Conservation (phyloP, 2,797 vertebrate genomes). For the Paramormyrops hopkinsi region DNA sequence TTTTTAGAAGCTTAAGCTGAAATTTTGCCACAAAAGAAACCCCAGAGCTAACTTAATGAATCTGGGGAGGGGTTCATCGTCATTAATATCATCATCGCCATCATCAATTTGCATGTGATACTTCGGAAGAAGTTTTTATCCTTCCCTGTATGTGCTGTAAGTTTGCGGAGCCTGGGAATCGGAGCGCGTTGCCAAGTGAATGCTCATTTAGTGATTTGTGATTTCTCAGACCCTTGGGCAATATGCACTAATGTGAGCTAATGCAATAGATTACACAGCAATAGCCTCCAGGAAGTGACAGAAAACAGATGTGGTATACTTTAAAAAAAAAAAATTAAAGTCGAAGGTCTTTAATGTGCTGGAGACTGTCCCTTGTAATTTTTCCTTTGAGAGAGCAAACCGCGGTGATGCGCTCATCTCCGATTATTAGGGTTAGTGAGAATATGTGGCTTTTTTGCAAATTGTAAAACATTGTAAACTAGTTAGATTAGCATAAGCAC, state of each 20-base stretch:
- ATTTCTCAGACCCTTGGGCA: slow-evolving; percentile 74
- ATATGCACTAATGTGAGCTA: slow-evolving; percentile 80
- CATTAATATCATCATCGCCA: neutral
- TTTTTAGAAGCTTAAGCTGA: neutral
- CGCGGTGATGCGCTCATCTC: slow-evolving; percentile 36
- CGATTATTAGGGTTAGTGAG: neutral
- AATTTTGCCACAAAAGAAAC: neutral
- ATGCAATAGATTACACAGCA: slow-evolving; percentile 78
- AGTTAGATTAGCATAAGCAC: neutral
- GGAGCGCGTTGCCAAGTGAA: slow-evolving; percentile 54
- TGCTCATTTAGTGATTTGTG: slow-evolving; percentile 65
- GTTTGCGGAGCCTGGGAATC: slow-evolving; percentile 47
- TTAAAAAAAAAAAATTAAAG: slow-evolving; percentile 43
- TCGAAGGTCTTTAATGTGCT: slow-evolving; percentile 56
- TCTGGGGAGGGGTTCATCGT: neutral
- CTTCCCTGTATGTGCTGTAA: slow-evolving; percentile 22
- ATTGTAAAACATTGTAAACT: neutral
- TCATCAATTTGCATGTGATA: neutral
- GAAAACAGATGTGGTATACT: slow-evolving; percentile 66
- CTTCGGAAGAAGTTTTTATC: neutral
- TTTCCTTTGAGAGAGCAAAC: slow-evolving; percentile 44
- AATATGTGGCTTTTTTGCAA: neutral
- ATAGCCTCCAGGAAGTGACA: slow-evolving; percentile 59
- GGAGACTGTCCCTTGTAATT: slow-evolving; percentile 57
- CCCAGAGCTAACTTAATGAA: neutral